phyloP scores from a whole-genome alignment of 1,140 invertebrate species.

The Drosophila parvula region DNA sequence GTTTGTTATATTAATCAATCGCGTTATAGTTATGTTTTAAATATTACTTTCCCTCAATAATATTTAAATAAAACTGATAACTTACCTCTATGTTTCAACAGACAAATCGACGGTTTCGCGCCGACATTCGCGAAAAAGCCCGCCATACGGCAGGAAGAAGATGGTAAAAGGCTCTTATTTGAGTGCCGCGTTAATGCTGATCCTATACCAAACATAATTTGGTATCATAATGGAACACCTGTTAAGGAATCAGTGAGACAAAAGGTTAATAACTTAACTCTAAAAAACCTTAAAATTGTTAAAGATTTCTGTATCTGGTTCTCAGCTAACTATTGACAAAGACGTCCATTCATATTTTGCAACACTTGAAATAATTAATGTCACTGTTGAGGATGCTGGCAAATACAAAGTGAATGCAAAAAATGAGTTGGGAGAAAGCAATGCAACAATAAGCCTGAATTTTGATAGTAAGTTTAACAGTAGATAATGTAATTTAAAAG shows the following conservation, averaged over 20 bases:
- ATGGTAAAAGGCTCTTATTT: slow-evolving; percentile 97
- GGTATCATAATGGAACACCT: slow-evolving; percentile 94
- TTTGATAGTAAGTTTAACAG: slow-evolving; percentile 95
- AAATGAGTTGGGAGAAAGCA: slow-evolving; percentile 97
- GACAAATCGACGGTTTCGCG: slow-evolving; percentile 98
- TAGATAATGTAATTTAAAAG: neutral
- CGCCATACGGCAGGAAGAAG: slow-evolving; percentile 97
- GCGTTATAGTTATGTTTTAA: neutral
- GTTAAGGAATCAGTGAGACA: slow-evolving; percentile 92
- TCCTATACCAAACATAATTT: slow-evolving; percentile 94
- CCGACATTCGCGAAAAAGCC: slow-evolving; percentile 99
- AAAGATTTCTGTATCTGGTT: slow-evolving; percentile 29
- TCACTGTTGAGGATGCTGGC: slow-evolving; percentile 97
- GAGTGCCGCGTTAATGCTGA: slow-evolving; percentile 98
- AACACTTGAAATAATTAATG: slow-evolving; percentile 95
- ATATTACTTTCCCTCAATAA: too few species aligned
- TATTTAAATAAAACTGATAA: neutral
- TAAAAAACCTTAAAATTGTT: neutral
- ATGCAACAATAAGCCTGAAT: slow-evolving; percentile 97
- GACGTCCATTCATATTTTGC: slow-evolving; percentile 97
- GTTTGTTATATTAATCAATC: neutral
- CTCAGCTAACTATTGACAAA: slow-evolving; percentile 93
- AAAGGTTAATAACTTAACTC: slow-evolving; percentile 87
- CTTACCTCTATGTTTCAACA: slow-evolving; percentile 86
- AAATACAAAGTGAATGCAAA: slow-evolving; percentile 98